Base-by-base conservation (phyloP, 1,140 invertebrate species). In the Caenorhabditis remanei region DNA sequence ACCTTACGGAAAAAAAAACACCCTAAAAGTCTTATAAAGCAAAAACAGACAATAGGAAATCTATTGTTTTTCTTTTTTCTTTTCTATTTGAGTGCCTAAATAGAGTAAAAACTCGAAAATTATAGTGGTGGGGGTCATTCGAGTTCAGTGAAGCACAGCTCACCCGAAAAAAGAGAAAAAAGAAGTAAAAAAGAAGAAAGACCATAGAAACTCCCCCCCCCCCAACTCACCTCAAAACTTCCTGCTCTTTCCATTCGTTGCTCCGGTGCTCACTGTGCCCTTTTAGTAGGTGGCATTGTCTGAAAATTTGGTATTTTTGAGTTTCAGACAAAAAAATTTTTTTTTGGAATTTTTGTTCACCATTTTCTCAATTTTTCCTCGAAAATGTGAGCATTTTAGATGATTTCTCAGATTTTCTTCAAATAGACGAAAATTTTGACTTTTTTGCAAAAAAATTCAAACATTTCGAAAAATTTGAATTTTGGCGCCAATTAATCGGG, bases 261-360 rank as follows among this genome's bases (percentile, higher is more conserved):
- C 85, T 83, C 83, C 87, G 50, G 46, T 88, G 87, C 41, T 88
- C 87, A 24, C 41, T 79, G 67, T 88, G 87, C 40, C 87, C 87
- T 61, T 85, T 84, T 32, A 88, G 65, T 48, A 88, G 75, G 41
- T 88, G 87, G 21, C 87, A 88, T 46, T 71, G 58, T 50, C 87
- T 88, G 84, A 79, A 88, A 85, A 19, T 79, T 85, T 58, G 5
- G 24, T 13, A 9, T 40, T 40, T 46, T 46, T 84, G n/a, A 32
- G 13, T 48, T 84, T 19, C 7, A 6, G 5, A 14, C 11, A 32
- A 24, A 41, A 84, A 65, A 56, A 32, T 50, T 19, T 41, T 65
- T 40, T 40, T 63, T 65, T 48, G 50, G 46, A 50, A 0, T 83
- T 48, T 50, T n/a, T n/a, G n/a, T n/a, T n/a, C n/a, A n/a, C n/a